These are phyloP conservation scores for Liparis tanakae DNA, from an alignment of 2,797 vertebrate genomes.

Conservation along the genomic window DNA sequence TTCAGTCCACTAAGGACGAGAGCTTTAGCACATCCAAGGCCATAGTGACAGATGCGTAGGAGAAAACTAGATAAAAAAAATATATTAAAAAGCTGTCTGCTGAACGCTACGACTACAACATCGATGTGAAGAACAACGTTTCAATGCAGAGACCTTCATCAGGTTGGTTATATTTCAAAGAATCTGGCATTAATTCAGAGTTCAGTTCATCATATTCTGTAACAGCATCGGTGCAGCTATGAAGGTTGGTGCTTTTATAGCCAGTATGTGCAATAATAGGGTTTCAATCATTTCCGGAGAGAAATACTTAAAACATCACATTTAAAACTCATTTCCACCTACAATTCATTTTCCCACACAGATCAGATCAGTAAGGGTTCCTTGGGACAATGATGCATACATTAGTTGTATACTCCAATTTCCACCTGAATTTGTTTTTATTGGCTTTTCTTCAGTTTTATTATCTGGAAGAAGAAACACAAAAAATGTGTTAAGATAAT, in stretches of 20 bases:
- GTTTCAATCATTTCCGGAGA: neutral
- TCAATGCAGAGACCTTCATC: slow-evolving; percentile 2
- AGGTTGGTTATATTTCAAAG: neutral
- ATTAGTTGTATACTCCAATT: neutral
- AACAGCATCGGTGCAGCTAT: neutral
- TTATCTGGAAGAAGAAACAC: slow-evolving; percentile 9
- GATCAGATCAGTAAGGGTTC: neutral
- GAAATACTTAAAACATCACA: neutral
- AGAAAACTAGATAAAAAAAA: neutral
- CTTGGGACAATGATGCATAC: neutral
- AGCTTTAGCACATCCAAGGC: slow-evolving; percentile 11
- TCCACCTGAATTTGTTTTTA: slow-evolving; percentile 1
- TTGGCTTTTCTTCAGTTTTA: slow-evolving; percentile 5
- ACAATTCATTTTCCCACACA: neutral
- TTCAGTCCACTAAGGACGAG: neutral
- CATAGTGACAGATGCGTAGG: slow-evolving; percentile 4
- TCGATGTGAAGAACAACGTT: neutral
- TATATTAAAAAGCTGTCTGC: neutral
- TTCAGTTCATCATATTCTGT: neutral
- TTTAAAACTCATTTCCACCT: neutral
- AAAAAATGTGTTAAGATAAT: neutral
- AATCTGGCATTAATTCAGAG: neutral
- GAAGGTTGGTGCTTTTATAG: neutral
- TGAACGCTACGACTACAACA: neutral
- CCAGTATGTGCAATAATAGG: neutral